Base-by-base conservation (phyloP, 2,888 invertebrate species). In the Iphiclides podalirius region DNA sequence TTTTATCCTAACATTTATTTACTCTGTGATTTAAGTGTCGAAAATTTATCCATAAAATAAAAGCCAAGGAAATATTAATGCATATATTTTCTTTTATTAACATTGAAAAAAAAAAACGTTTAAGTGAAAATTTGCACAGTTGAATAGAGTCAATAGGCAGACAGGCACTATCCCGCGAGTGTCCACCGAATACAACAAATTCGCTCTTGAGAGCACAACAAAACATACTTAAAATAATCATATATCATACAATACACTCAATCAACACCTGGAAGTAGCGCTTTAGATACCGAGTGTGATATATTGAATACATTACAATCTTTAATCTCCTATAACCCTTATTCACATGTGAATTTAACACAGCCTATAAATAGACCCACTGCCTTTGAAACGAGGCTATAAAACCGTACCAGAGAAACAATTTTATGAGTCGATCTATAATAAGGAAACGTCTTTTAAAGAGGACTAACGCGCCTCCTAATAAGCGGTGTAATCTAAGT, bases 51-150 rank as follows among this genome's bases (percentile, higher is more conserved):
- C n/a, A n/a, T n/a, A 37, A 14, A 35, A 14, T 35, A 31, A 45
- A 72, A 55, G 55, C 48, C 42, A 43, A 48, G 72, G 70, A 75
- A 60, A 58, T 81, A 79, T 81, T 79, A 80, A 84, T 84, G 84
- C 79, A 75, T 84, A 85, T 86, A 86, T 72, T 83, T 80, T 75
- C 71, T 80, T 83, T 84, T 79, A 80, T 75, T 77, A 66, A 86
- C 86, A 85, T 83, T 81, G 75, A 82, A 86, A 85, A 67, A 81
- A 75, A 66, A 70, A 68, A 70, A 67, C 68, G 67, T 73, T 72
- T 74, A 78, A 72, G 79, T 80, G 82, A 84, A 79, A 82, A 79
- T 78, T 79, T 76, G 83, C 85, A 78, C 81, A 79, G 79, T 79
- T 74, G 69, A 78, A 78, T 74, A 66, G 70, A 77, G 66, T 75